Conservation (phyloP, 1,140 invertebrate species). For the Plectrocnemia conspersa region DNA sequence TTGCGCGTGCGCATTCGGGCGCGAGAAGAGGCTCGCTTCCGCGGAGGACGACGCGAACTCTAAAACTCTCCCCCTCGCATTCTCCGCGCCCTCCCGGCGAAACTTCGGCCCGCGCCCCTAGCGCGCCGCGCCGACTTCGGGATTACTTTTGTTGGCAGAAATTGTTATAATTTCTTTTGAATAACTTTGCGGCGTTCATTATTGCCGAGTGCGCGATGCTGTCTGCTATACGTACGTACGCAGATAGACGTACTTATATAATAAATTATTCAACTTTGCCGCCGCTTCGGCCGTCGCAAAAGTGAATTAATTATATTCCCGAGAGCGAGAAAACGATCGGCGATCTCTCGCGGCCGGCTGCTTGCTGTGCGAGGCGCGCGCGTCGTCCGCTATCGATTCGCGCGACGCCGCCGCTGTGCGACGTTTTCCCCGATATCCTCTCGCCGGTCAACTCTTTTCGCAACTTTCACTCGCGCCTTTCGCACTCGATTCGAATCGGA, state of each 20-base stretch:
- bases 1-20: not conserved
- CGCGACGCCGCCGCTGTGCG: too few species aligned
- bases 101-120: constrained; percentile 2
- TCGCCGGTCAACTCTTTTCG: too few species aligned
- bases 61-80: constrained; percentile 16
- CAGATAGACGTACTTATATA: too few species aligned
- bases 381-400: too few species aligned
- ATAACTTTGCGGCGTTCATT: constrained; percentile 35
- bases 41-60: too few species aligned
- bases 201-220: constrained; percentile 23
- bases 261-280: constrained; percentile 23
- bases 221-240: too few species aligned
- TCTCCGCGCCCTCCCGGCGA: not conserved
- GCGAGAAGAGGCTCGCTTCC: not conserved
- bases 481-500: too few species aligned
- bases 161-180: constrained; percentile 38
- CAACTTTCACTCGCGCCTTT: too few species aligned
- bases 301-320: constrained; percentile 20
- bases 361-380: too few species aligned
- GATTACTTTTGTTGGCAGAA: constrained; percentile 35
- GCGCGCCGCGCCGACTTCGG: constrained; percentile 26
- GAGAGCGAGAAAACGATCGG: too few species aligned
- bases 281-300: constrained; percentile 13
- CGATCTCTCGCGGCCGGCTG: too few species aligned
- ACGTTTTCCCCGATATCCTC: too few species aligned